Evolutionary conservation across 2,797 vertebrate species (phyloP).

Genomic region (Fistularia commersonii): DNA sequence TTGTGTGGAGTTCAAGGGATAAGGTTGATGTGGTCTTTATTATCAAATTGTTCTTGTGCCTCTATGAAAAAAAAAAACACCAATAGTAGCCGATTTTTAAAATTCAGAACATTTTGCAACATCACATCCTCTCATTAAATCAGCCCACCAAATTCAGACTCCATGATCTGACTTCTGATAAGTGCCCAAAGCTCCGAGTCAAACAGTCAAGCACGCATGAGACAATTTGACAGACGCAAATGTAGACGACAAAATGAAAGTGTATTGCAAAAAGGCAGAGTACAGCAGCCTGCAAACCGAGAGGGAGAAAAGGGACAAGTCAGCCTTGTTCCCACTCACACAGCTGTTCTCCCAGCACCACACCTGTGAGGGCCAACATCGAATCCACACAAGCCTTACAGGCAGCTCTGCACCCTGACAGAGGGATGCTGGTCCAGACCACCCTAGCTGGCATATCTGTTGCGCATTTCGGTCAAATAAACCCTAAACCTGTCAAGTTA

Average conservation of each 20-base stretch:
- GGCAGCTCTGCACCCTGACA: slow-evolving; percentile 10
- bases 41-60: too few species aligned
- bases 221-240: not conserved
- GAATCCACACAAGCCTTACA: slow-evolving; percentile 11
- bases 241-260: slow-evolving; percentile 15
- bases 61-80: too few species aligned
- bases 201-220: slow-evolving; percentile 4
- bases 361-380: slow-evolving; percentile 4
- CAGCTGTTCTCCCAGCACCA: slow-evolving; percentile 28
- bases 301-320: slow-evolving; percentile 34
- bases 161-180: not conserved
- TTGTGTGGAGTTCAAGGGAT: too few species aligned
- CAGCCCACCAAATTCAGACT: too few species aligned
- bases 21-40: too few species aligned
- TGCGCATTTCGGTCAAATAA: slow-evolving; percentile 21
- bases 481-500: slow-evolving; percentile 16
- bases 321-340: slow-evolving; percentile 45
- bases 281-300: not conserved
- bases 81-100: too few species aligned
- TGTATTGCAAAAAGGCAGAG: slow-evolving; percentile 18
- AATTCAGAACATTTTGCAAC: too few species aligned
- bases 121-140: too few species aligned
- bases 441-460: slow-evolving; percentile 16
- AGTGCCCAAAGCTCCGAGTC: not conserved
- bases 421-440: not conserved